Evolutionary conservation across 2,113 vertebrate species (phyloP), one percentile per base, ranked within the genome.

Genomic region (Brienomyrus brachyistius): DNA sequence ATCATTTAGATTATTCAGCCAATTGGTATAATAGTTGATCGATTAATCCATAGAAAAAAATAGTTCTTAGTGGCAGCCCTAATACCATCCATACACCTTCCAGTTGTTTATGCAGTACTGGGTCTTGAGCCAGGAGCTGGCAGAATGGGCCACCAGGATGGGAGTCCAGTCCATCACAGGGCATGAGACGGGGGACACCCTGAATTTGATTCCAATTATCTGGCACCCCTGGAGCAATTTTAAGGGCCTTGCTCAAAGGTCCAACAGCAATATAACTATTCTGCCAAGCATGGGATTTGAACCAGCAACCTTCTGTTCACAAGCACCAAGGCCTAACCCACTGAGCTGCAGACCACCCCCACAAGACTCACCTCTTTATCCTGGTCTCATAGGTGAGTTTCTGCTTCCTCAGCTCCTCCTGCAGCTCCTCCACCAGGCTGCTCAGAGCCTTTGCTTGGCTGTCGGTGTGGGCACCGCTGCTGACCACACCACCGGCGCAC

Each of bases 291-390:
- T 27, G 35, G 35, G 74, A 80, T 80, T 43, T 11, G 31, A 40
- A 80, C 74, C 15, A 40, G 17, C 74, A 80, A 80, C 74, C 35
- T 80, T 80, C n/a, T 13, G n/a, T 1, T 31, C n/a, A 27, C 62
- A 70, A 11, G 62, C 27, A 70, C n/a, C 9, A 5, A 31, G 62
- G 62, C 62, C 10, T 27, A 27, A 66, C 59, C 59, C 59, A 35
- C 54, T 59, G 47, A 11, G 21, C 48, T 4, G 5, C n/a, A 23
- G 0, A 21, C 43, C 80, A 19, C 2, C 11, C 9, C 40, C 3
- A 15, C 1, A 56, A 6, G n/a, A 90, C 95, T 96, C 96, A 99
- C 98, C 97, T 98, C 95, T 96, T 95, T 90, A 99, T 96, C 90
- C 95, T 96, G 43, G 92, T 88, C 91, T 98, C 97, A 0, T 98